phyloP scores from a whole-genome alignment of 2,888 invertebrate genomes.

The Cosmia pyralina region DNA sequence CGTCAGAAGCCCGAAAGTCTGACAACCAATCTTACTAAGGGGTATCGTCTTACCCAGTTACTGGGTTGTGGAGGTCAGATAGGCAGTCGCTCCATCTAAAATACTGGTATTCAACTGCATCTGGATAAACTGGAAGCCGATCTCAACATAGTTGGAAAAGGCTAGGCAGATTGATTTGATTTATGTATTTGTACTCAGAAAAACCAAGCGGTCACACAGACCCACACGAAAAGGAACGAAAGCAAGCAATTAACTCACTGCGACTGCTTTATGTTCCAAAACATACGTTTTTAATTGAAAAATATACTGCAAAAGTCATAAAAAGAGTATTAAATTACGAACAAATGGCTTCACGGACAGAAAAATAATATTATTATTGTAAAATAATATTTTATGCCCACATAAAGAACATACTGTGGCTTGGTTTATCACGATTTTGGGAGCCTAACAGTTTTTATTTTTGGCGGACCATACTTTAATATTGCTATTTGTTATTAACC shows the following conservation, averaged over 20 bases:
- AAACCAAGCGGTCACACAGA: not conserved
- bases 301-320: conserved; percentile 18
- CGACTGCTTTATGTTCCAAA: conserved; percentile 6
- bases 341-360: conserved; percentile 24
- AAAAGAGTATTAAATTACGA: conserved; percentile 35
- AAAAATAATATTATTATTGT: too few species aligned
- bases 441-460: not conserved
- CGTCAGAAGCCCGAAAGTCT: too few species aligned
- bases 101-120: too few species aligned
- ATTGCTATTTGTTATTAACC: too few species aligned
- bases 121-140: too few species aligned
- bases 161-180: too few species aligned
- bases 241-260: conserved; percentile 15
- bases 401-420: conserved; percentile 23
- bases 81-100: too few species aligned
- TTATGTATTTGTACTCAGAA: not conserved
- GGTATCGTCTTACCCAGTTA: too few species aligned
- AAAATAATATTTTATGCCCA: conserved; percentile 38
- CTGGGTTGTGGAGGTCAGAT: too few species aligned
- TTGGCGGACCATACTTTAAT: not conserved
- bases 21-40: too few species aligned
- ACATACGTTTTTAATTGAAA: conserved; percentile 38
- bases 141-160: too few species aligned
- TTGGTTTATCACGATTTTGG: conserved; percentile 21
- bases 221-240: not conserved